phyloP scores from a whole-genome alignment of 2,888 invertebrate species.

The Clivina fossor region DNA sequence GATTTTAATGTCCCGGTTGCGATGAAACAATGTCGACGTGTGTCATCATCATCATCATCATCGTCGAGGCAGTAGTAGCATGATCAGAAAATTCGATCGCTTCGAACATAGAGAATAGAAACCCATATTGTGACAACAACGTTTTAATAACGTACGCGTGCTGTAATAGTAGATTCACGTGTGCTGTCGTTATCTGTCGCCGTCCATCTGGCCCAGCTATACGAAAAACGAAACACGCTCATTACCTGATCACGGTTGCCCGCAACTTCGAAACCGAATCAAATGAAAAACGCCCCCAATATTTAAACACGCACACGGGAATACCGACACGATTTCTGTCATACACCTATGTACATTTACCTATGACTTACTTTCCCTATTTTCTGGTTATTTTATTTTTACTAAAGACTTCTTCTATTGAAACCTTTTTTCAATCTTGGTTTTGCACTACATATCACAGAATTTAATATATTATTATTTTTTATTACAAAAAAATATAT shows the following conservation, averaged over 20 bases:
- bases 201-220: slow-evolving; percentile 2
- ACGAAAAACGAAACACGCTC: slow-evolving; percentile 7
- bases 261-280: no score
- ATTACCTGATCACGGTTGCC: slow-evolving; percentile 17
- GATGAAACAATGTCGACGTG: slow-evolving; percentile 22
- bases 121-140: background rate
- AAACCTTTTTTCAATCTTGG: no score
- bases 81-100: background rate
- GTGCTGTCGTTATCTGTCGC: slow-evolving; percentile 2
- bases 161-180: slow-evolving; percentile 28
- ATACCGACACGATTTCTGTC: no score
- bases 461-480: no score
- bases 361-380: background rate
- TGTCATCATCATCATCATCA: background rate
- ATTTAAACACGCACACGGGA: no score
- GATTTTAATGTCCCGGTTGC: slow-evolving; percentile 55
- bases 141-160: slow-evolving; percentile 16
- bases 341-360: no score
- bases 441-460: no score
- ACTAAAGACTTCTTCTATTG: no score
- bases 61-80: background rate
- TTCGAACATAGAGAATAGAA: background rate
- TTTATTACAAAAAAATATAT: no score
- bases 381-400: no score
- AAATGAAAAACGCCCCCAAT: no score